Conservation (phyloP, 1,140 invertebrate species). For the Acyrthosiphon pisum region DNA sequence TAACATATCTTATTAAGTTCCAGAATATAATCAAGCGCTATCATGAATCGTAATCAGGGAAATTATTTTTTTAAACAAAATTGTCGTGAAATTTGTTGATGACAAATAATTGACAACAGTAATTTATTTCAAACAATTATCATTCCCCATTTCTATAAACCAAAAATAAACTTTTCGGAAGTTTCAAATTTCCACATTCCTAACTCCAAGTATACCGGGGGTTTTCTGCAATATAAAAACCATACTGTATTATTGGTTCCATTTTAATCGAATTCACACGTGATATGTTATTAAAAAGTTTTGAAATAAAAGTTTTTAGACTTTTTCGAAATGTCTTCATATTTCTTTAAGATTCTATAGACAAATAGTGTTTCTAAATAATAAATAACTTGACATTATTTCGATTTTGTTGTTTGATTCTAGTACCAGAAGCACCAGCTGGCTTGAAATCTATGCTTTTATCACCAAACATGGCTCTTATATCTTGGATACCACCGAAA, state of each 20-base stretch:
- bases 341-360: neutral
- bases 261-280: neutral
- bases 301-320: neutral
- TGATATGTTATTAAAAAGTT: neutral
- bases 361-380: neutral
- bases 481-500: conserved; percentile 65
- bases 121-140: neutral
- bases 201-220: neutral
- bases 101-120: neutral
- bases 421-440: conserved; percentile 66
- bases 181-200: neutral
- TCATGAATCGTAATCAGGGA: neutral
- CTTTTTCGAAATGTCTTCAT: neutral
- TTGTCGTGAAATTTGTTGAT: neutral
- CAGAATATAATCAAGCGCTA: neutral
- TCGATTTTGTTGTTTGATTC: conserved; percentile 25
- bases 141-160: neutral
- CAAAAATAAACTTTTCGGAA: neutral
- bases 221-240: neutral
- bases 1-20: neutral
- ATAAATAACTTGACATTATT: neutral
- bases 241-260: neutral
- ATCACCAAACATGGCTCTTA: conserved; percentile 64
- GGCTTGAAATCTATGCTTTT: conserved; percentile 65
- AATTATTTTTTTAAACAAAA: neutral